These are phyloP conservation scores for Elysia crispata DNA, from an alignment of 2,888 invertebrate genomes.

Conservation along the genomic window DNA sequence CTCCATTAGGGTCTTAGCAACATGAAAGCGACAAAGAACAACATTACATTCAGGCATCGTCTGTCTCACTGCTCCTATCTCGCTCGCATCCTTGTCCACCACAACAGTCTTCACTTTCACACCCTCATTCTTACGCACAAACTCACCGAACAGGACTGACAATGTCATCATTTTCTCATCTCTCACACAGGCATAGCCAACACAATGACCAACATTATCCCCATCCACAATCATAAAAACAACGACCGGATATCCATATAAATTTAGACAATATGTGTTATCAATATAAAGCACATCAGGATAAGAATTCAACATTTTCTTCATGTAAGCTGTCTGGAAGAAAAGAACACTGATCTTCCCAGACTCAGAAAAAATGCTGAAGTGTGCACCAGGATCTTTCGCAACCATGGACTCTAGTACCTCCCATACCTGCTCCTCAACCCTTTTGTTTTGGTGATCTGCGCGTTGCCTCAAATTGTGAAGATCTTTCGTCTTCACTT, in stretches of 20 bases:
- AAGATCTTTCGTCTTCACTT: background rate
- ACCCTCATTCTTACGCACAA: conserved; percentile 10
- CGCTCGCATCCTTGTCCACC: conserved; percentile 9
- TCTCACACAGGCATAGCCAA: conserved; percentile 6
- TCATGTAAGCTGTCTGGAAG: background rate
- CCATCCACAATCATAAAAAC: conserved; percentile 5
- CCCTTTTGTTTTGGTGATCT: background rate
- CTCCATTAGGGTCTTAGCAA: background rate
- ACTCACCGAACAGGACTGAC: background rate
- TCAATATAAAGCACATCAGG: conserved; percentile 1
- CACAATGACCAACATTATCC: conserved; percentile 9
- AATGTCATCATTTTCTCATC: conserved; percentile 9
- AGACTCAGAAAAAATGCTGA: background rate
- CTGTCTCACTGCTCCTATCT: conserved; percentile 7
- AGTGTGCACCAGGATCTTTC: background rate
- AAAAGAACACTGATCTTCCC: background rate
- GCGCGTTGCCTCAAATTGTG: background rate
- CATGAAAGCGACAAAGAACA: conserved; percentile 5
- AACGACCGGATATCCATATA: background rate
- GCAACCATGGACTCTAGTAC: background rate
- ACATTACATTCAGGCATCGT: conserved; percentile 1
- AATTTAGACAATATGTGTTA: background rate
- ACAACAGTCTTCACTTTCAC: conserved; percentile 12
- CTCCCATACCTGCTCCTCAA: conserved; percentile 7
- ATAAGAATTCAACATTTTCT: background rate